Conservation (phyloP, 2,888 invertebrate genomes). For the Nephrotoma flavescens region DNA sequence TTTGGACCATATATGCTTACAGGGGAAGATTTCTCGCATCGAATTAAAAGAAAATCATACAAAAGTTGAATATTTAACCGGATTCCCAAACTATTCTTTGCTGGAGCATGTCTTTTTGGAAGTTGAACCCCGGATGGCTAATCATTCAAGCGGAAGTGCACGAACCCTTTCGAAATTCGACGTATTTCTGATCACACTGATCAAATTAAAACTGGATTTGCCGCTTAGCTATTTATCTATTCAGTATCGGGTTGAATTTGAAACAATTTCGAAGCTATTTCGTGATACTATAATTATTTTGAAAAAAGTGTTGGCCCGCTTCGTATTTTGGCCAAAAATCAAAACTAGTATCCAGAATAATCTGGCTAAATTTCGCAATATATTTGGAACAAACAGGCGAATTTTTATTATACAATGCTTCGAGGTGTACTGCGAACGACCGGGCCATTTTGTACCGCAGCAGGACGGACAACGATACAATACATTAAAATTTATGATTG, state of each 20-base stretch:
- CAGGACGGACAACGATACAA: neutral
- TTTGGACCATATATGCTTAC: neutral
- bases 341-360: neutral
- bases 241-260: neutral
- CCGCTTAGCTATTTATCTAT: neutral
- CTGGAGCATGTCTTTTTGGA: neutral
- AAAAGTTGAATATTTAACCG: neutral
- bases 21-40: neutral
- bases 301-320: neutral
- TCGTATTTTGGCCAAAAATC: neutral
- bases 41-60: neutral
- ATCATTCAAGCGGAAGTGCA: neutral
- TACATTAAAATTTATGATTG: neutral
- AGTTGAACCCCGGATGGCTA: neutral
- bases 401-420: neutral
- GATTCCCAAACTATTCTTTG: neutral
- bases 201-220: neutral
- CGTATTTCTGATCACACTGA: neutral
- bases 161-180: neutral
- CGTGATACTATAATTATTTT: neutral
- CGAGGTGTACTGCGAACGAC: neutral
- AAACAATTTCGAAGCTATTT: neutral
- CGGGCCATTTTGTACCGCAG: neutral
- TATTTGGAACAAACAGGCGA: neutral
- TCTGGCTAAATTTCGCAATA: neutral